phyloP scores from a whole-genome alignment of 2,797 vertebrate species.

The Nyctalus aviator region DNA sequence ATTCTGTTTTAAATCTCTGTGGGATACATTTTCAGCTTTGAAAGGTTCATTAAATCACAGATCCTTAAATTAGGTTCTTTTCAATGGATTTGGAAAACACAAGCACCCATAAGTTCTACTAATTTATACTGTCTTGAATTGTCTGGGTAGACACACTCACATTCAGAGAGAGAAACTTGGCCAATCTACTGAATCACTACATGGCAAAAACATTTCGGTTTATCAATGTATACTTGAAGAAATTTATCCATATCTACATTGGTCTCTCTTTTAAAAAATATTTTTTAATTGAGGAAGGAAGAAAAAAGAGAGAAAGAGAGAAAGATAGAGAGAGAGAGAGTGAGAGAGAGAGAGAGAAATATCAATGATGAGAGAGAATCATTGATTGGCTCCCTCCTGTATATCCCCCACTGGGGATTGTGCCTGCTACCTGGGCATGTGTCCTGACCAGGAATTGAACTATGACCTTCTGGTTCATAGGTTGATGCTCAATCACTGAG shows the following conservation, averaged over 20 bases:
- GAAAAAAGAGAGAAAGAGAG: no score
- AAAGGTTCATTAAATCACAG: conserved; percentile 76
- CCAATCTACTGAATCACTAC: not conserved
- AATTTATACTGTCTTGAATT: conserved; percentile 45
- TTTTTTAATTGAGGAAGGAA: no score
- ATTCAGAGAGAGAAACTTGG: not conserved
- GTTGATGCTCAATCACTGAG: no score
- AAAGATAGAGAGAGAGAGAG: no score
- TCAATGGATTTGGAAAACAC: conserved; percentile 50
- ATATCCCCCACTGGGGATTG: no score
- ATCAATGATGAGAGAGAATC: no score
- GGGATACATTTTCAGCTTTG: conserved; percentile 63
- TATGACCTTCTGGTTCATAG: no score
- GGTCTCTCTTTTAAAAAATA: not conserved
- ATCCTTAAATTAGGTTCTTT: conserved; percentile 59
- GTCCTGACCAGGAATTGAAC: no score
- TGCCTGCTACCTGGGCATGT: no score
- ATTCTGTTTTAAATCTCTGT: conserved; percentile 75
- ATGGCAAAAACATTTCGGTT: conserved; percentile 14
- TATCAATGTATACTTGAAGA: not conserved
- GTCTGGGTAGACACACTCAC: not conserved
- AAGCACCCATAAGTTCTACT: not conserved
- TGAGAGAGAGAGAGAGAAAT: no score
- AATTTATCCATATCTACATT: not conserved
- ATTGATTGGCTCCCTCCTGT: no score